Evolutionary conservation across 1,140 invertebrate species (phyloP), one percentile per base, ranked within the genome.

Genomic region (Holcopasites calliopsidis): DNA sequence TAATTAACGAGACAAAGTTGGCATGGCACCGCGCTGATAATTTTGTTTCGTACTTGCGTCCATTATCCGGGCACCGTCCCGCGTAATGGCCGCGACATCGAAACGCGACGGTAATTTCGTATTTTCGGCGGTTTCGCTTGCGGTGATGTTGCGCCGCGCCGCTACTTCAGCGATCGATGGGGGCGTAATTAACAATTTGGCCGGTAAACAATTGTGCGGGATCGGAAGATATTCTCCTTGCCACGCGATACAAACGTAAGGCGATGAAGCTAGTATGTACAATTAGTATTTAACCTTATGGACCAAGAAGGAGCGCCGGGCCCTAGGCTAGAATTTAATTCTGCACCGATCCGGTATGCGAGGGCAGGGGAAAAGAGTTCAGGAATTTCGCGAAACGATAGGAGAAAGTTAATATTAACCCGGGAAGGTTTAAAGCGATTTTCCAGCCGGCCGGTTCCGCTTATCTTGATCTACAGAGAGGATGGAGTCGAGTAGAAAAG

Each of bases 321-420:
- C 38, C 33, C 50, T 55, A 40, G 28, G 50, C 50, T 16, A 50
- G 23, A n/a, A n/a, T n/a, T n/a, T n/a, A n/a, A n/a, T n/a, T n/a
- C n/a, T n/a, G n/a, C n/a, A n/a, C 40, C 44, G 65, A 76, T 71
- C 28, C 35, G 42, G 60, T 57, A 64, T 61, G 65, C 77, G 71
- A 42, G 44, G 10, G 26, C 0, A 18, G 10, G 28, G 35, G n/a
- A 44, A 47, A 79, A 80, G 79, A 87, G 75, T 79, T 69, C 42
- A 69, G 58, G 76, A 86, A 85, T 85, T 86, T 78, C 72, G 55
- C 60, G 74, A 79, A 76, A 85, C 79, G 84, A 84, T 75, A 65
- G 62, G 73, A 77, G 80, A 82, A 87, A 86, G 86, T 87, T 87
- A 87, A 87, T 87, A 87, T 87, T 87, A 87, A 85, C 81, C 76